These are phyloP conservation scores for Edolisoma coerulescens DNA, from an alignment of 2,113 vertebrate genomes.

Conservation along the genomic window DNA sequence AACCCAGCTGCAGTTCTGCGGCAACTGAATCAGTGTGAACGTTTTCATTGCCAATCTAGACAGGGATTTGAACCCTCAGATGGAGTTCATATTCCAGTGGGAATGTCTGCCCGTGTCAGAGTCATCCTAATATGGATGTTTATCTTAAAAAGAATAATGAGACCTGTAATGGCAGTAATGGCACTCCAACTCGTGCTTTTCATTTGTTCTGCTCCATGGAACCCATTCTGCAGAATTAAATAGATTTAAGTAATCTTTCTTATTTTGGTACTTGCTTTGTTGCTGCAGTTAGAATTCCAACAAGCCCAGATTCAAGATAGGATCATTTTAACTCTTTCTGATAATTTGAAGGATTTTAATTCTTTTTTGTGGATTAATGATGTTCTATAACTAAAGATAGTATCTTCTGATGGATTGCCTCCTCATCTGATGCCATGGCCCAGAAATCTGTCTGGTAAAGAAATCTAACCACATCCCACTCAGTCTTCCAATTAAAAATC, in stretches of 20 bases:
- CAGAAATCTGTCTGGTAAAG: neutral
- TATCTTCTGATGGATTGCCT: neutral
- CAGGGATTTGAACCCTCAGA: neutral
- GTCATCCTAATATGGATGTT: neutral
- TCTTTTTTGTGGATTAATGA: neutral
- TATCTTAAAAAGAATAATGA: neutral
- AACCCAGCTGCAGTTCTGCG: neutral
- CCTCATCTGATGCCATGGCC: neutral
- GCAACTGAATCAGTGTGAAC: neutral
- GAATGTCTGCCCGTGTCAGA: neutral
- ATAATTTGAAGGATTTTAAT: neutral
- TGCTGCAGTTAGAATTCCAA: neutral
- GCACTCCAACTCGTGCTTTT: conserved; percentile 18
- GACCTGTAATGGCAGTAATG: neutral
- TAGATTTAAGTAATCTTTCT: conserved; percentile 25
- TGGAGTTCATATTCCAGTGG: neutral
- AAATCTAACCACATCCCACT: neutral
- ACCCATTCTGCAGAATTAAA: conserved; percentile 32
- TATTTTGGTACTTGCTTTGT: neutral
- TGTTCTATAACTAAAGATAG: neutral
- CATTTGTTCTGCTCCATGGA: conserved; percentile 30
- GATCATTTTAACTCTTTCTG: neutral
- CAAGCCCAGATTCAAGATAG: neutral
- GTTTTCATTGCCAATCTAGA: neutral
- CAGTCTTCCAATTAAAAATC: neutral